Evolutionary conservation across 1,140 invertebrate genomes (phyloP), one percentile per base, ranked within the genome.

Genomic region (Aporrectodea caliginosa): DNA sequence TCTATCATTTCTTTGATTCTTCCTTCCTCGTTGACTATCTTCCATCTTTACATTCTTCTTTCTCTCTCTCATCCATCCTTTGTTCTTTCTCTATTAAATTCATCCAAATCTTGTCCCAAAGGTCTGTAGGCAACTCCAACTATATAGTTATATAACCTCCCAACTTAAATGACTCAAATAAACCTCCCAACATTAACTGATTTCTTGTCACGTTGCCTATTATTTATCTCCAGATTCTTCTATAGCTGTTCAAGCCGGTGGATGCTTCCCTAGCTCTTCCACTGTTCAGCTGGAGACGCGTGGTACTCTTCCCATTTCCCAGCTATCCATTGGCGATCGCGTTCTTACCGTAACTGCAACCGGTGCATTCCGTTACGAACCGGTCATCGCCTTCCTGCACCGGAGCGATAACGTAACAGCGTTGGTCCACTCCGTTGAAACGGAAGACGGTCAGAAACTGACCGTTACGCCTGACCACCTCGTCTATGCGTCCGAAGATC

Each of bases 321-420:
- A 93, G 22, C 82, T 98, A n/a, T 84, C 85, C 73, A 87, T 93
- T 27, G 95, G 96, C 1, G 95, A 98, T 75, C 86, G 89, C 35
- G 92, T 98, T 33, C 90, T 95, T n/a, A 91, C 94, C n/a, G 86
- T 93, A 77, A 80, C 88, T 27, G 6, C 43, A 22, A 88, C 90
- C 1, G 93, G 43, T 22, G 43, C 43, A 6, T 58, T 58, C 1
- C 90, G 92, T 16, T 98, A 91, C 89, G 95, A 93, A 86, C 92
- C 94, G 86, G 94, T 96, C n/a, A 90, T 95, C 73, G 90, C 94
- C 72, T 98, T 98, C 88, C 91, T 98, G 83, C 95, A 98, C 86
- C 91, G 93, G 78, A 91, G 94, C 83, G 88, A 91, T 0, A 88
- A 90, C 2, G 90, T 92, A 75, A 90, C 88, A 69, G 89, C 92